Evolutionary conservation across 2,113 vertebrate genomes (phyloP).

Genomic region (Piprites chloris): DNA sequence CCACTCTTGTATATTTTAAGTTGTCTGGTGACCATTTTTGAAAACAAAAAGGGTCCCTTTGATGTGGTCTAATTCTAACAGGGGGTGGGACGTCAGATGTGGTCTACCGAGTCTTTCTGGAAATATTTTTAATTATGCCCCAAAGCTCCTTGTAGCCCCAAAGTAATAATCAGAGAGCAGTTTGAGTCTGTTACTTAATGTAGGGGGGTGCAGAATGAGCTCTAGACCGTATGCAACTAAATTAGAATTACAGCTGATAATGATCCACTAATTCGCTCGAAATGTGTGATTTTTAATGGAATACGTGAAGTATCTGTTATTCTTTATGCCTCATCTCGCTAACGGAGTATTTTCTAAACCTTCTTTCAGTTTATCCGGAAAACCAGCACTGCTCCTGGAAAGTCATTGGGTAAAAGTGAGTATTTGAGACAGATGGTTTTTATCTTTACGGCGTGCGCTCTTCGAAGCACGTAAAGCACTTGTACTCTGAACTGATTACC

Average conservation of each 20-base stretch:
- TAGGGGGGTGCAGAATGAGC: not conserved
- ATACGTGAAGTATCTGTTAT: no score
- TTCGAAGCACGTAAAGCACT: not conserved
- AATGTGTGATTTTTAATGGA: not conserved
- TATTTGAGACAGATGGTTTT: not conserved
- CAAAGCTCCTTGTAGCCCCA: constrained; percentile 70
- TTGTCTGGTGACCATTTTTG: constrained; percentile 78
- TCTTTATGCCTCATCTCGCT: not conserved
- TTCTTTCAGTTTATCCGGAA: not conserved
- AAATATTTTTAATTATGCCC: constrained; percentile 88
- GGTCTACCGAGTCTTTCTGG: constrained; percentile 82
- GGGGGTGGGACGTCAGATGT: constrained; percentile 84
- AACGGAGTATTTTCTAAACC: not conserved
- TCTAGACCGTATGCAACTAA: not conserved
- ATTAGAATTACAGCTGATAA: not conserved
- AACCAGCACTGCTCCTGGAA: not conserved
- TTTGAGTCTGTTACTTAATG: constrained; percentile 57
- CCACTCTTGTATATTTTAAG: constrained; percentile 68
- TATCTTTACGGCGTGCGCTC: not conserved
- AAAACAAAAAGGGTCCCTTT: constrained; percentile 65
- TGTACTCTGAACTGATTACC: not conserved
- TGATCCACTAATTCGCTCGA: not conserved
- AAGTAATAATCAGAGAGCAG: constrained; percentile 73
- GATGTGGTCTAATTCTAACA: constrained; percentile 83
- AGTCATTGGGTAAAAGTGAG: not conserved